Evolutionary conservation across 2,888 invertebrate genomes (phyloP).

Genomic region (Chorisops tibialis): DNA sequence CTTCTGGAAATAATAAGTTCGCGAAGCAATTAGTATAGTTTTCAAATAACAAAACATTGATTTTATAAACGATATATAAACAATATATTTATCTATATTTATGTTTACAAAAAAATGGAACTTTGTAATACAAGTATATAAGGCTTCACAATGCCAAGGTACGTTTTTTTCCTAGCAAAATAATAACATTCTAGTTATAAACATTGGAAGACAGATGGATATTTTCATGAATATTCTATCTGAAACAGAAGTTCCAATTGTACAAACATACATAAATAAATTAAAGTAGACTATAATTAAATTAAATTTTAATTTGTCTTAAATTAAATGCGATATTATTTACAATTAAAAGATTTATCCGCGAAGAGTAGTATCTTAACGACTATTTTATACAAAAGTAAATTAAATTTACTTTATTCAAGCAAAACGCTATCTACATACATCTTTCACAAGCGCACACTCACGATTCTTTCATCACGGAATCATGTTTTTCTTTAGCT

Average conservation of each 20-base stretch:
- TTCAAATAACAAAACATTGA: too few species aligned
- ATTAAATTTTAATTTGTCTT: neutral
- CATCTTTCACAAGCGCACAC: neutral
- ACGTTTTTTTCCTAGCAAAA: neutral
- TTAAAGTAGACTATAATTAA: neutral
- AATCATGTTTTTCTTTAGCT: slow-evolving; percentile 33
- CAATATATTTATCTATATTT: too few species aligned
- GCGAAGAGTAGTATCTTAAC: too few species aligned
- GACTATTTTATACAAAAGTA: too few species aligned
- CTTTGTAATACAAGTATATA: neutral
- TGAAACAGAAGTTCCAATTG: neutral
- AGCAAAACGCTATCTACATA: neutral
- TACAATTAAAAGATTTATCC: too few species aligned
- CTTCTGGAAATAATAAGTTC: too few species aligned
- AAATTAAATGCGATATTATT: neutral
- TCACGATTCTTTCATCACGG: slow-evolving; percentile 25
- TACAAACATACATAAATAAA: neutral
- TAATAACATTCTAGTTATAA: neutral
- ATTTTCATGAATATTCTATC: neutral
- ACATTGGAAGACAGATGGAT: neutral
- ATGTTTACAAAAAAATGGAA: too few species aligned
- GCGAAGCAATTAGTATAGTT: too few species aligned
- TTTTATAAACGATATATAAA: too few species aligned
- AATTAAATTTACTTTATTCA: too few species aligned
- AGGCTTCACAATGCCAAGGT: slow-evolving; percentile 2